Conservation (phyloP, 2,113 vertebrate genomes). For the Bucco capensis region DNA sequence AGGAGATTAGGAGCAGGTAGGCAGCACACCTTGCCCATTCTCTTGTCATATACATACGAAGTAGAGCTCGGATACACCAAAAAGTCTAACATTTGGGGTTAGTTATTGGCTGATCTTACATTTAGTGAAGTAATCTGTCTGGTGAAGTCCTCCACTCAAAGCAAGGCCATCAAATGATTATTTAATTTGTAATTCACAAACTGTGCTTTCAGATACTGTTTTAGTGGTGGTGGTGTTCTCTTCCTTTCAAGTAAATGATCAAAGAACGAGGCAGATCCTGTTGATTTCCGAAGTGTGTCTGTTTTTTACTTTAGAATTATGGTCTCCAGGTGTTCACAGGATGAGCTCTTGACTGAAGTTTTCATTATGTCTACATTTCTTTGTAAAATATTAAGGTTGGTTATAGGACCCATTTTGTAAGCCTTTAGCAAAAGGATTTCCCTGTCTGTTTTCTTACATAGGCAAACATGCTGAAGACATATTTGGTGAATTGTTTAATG, state of each 20-base stretch:
- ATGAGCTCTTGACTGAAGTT: neutral
- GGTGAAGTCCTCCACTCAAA: neutral
- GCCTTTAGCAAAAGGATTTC: constrained; percentile 1
- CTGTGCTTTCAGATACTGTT: neutral
- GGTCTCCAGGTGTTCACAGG: neutral
- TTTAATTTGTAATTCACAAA: neutral
- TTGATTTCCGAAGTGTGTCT: neutral
- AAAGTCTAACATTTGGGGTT: neutral
- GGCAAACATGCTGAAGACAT: constrained; percentile 99
- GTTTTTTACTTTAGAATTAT: neutral
- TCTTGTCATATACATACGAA: fast-evolving
- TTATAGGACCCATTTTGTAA: neutral
- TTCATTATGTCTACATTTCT: neutral
- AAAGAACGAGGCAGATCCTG: neutral
- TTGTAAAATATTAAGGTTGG: neutral
- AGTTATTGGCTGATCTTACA: neutral
- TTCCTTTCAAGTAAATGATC: neutral
- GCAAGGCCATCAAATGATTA: neutral
- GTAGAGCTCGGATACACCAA: neutral
- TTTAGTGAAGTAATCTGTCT: neutral
- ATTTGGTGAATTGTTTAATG: constrained; percentile 96
- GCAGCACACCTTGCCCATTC: neutral
- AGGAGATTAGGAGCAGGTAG: neutral
- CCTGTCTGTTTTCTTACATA: constrained; percentile 55
- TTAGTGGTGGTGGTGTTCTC: neutral